phyloP scores from a whole-genome alignment of 2,888 invertebrate genomes.

The Catotricha subobsoleta region DNA sequence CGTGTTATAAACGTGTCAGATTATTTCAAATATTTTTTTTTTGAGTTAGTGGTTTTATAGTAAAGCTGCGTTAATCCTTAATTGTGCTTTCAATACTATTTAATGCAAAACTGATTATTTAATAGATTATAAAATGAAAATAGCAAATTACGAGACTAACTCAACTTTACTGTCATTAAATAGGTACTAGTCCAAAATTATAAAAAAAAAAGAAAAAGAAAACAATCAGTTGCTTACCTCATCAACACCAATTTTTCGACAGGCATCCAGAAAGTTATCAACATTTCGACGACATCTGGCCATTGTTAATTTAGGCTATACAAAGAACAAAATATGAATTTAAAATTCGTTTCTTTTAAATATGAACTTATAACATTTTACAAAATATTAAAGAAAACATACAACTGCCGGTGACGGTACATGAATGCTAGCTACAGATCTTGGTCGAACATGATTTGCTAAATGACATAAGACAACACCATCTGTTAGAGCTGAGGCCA shows the following conservation, averaged over 20 bases:
- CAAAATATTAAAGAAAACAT: constrained; percentile 22
- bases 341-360: constrained; percentile 2
- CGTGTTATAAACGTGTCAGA: too few species aligned
- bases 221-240: constrained; percentile 49
- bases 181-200: background rate
- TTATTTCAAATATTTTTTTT: too few species aligned
- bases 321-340: constrained; percentile 16
- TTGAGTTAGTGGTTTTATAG: constrained; percentile 3
- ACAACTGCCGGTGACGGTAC: constrained; percentile 87
- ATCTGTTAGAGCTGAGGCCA: constrained; percentile 70
- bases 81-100: too few species aligned
- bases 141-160: too few species aligned
- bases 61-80: constrained; percentile 2
- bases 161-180: background rate
- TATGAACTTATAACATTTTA: background rate
- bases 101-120: too few species aligned
- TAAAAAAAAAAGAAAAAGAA: constrained; percentile 7
- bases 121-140: too few species aligned
- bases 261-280: constrained; percentile 89
- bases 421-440: constrained; percentile 84
- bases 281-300: constrained; percentile 87
- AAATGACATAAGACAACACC: constrained; percentile 84
- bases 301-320: constrained; percentile 86
- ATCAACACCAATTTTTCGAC: constrained; percentile 81
- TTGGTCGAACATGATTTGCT: constrained; percentile 79